Evolutionary conservation across 1,140 invertebrate species (phyloP).

Genomic region (Sogatella furcifera): DNA sequence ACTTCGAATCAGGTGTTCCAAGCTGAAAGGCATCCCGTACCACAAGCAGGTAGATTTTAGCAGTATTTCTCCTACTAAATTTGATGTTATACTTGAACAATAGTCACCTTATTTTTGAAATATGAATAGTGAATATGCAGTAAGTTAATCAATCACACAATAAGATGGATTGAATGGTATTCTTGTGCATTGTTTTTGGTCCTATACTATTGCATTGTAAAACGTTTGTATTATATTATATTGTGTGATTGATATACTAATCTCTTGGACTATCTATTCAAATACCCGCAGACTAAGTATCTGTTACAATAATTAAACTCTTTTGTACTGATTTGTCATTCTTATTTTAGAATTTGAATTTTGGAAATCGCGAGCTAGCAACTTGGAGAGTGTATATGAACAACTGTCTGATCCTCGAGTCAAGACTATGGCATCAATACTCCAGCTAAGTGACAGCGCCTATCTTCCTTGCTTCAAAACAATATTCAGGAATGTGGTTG

Average conservation of each 20-base stretch:
- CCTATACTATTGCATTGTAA: too few species aligned
- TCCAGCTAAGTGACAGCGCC: constrained; percentile 60
- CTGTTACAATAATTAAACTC: not conserved
- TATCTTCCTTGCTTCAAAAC: constrained; percentile 59
- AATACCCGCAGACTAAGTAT: too few species aligned
- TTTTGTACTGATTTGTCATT: not conserved
- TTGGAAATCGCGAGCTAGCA: constrained; percentile 42
- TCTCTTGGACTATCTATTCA: too few species aligned
- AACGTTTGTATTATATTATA: too few species aligned
- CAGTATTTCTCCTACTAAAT: too few species aligned
- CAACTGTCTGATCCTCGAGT: constrained; percentile 67
- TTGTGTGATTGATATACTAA: too few species aligned
- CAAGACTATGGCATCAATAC: constrained; percentile 63
- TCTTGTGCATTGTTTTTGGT: too few species aligned
- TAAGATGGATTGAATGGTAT: too few species aligned
- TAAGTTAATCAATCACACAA: too few species aligned
- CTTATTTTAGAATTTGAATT: constrained; percentile 51
- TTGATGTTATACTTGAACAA: not conserved
- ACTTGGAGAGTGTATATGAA: constrained; percentile 67
- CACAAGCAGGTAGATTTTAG: constrained; percentile 38
- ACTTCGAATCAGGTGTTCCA: constrained; percentile 51
- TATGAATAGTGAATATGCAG: too few species aligned
- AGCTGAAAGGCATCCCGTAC: constrained; percentile 51
- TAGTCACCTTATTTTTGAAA: too few species aligned
- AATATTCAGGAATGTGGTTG: constrained; percentile 50